phyloP scores from a whole-genome alignment of 1,140 invertebrate genomes.

The Fragariocoptes setiger region DNA sequence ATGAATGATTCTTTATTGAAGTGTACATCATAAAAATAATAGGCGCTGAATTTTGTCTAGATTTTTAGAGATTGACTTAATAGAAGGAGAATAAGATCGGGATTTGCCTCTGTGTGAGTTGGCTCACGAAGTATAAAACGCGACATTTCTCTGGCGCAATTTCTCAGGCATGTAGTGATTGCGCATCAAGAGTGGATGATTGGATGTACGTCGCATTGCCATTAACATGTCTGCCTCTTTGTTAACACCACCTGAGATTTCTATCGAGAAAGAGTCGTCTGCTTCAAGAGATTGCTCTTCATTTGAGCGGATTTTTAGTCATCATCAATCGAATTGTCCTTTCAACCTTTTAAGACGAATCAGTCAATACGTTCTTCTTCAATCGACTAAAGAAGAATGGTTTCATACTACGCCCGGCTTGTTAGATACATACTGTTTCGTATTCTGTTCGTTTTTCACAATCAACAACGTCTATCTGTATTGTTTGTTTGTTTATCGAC shows the following conservation, averaged over 20 bases:
- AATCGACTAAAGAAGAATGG: constrained; percentile 71
- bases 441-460: constrained; percentile 29
- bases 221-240: constrained; percentile 49
- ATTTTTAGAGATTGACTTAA: too few relatives aligned
- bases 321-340: constrained; percentile 29
- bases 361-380: constrained; percentile 41
- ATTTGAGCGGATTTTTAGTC: constrained; percentile 18
- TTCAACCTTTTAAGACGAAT: constrained; percentile 38
- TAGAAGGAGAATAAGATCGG: constrained; percentile 33
- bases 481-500: too few relatives aligned
- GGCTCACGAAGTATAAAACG: constrained; percentile 32
- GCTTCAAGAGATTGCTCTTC: constrained; percentile 3
- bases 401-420: constrained; percentile 77
- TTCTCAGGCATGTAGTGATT: constrained; percentile 39
- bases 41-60: too few relatives aligned
- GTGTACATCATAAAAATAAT: too few relatives aligned
- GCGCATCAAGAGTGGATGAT: constrained; percentile 50
- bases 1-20: too few relatives aligned
- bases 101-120: constrained; percentile 40
- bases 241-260: constrained; percentile 11
- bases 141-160: constrained; percentile 33
- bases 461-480: too few relatives aligned
- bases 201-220: constrained; percentile 53
- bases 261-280: background rate
- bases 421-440: constrained; percentile 52